These are phyloP conservation scores for Zoanthus solanderi DNA, from an alignment of 92 coral and sea anemone species.

Conservation along the genomic window DNA sequence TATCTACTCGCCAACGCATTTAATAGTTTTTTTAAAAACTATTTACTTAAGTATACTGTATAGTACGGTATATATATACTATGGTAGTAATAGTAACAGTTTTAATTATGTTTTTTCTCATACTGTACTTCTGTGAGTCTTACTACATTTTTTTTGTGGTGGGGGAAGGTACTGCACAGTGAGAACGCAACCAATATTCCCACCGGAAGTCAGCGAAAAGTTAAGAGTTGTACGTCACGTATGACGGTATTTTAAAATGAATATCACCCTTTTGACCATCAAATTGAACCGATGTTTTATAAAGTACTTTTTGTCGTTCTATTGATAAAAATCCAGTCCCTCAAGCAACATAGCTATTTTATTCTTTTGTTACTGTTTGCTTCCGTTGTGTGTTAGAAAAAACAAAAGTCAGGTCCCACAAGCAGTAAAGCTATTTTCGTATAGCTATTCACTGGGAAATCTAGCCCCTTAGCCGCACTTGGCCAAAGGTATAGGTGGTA, in stretches of 20 bases:
- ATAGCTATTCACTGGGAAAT: neutral
- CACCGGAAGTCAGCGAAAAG: conserved; percentile 16
- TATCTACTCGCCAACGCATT: no score
- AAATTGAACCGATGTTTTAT: conserved; percentile 17
- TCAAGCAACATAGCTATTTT: neutral
- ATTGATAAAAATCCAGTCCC: conserved; percentile 2
- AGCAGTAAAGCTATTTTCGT: no score
- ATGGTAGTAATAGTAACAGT: no score
- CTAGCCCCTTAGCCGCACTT: conserved; percentile 24
- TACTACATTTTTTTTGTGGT: no score
- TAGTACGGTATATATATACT: no score
- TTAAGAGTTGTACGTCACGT: conserved; percentile 11
- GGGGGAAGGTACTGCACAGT: neutral
- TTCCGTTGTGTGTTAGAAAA: neutral
- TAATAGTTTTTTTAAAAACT: no score
- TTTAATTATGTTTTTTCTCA: no score
- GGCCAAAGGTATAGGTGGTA: conserved; percentile 39
- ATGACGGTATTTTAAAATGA: conserved; percentile 18
- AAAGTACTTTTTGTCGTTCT: neutral
- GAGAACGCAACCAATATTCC: conserved; percentile 7
- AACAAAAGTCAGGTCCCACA: neutral
- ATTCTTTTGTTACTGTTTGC: neutral
- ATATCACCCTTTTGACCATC: conserved; percentile 20
- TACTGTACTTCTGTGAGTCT: no score
- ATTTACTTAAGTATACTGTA: no score